Evolutionary conservation across 2,797 vertebrate species (phyloP).

Genomic region (Parotocinclus haroldoi): DNA sequence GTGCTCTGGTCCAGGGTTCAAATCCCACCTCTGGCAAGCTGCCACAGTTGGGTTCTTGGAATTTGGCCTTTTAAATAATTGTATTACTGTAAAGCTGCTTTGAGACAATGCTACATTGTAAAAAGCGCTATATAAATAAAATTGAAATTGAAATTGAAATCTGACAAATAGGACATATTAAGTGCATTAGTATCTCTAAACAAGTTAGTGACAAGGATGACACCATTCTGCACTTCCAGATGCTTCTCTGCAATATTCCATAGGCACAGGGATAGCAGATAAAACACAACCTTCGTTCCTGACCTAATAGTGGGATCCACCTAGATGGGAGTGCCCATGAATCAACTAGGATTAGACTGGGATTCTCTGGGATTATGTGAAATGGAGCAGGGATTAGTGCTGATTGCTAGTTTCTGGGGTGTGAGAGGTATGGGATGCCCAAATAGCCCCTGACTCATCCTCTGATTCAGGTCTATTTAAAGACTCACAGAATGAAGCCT

Average conservation of each 20-base stretch:
- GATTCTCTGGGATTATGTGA: constrained; percentile 76
- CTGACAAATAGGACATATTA: too few relatives aligned
- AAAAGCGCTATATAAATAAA: too few relatives aligned
- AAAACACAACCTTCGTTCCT: constrained; percentile 34
- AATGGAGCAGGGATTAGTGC: constrained; percentile 72
- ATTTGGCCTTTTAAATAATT: too few relatives aligned
- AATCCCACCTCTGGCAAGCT: too few relatives aligned
- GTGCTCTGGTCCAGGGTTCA: too few relatives aligned
- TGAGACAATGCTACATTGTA: too few relatives aligned
- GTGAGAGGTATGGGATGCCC: constrained; percentile 62
- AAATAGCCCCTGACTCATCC: constrained; percentile 70
- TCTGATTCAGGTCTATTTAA: constrained; percentile 55
- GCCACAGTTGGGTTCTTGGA: too few relatives aligned
- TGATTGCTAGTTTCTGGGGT: constrained; percentile 75
- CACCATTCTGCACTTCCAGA: background rate
- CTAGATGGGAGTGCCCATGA: constrained; percentile 76
- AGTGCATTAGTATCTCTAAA: too few relatives aligned
- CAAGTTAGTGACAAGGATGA: too few relatives aligned
- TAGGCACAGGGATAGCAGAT: constrained; percentile 55
- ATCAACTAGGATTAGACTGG: constrained; percentile 76
- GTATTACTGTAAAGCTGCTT: too few relatives aligned
- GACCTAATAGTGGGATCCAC: constrained; percentile 59
- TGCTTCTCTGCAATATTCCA: constrained; percentile 9
- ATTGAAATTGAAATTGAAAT: too few relatives aligned
- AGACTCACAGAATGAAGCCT: constrained; percentile 17